A percentile compares a stretch with the other conserved stretches of the same genome.
Evolutionary conservation across 2,113 vertebrate species (phyloP).

Genomic region (Apus apus): DNA sequence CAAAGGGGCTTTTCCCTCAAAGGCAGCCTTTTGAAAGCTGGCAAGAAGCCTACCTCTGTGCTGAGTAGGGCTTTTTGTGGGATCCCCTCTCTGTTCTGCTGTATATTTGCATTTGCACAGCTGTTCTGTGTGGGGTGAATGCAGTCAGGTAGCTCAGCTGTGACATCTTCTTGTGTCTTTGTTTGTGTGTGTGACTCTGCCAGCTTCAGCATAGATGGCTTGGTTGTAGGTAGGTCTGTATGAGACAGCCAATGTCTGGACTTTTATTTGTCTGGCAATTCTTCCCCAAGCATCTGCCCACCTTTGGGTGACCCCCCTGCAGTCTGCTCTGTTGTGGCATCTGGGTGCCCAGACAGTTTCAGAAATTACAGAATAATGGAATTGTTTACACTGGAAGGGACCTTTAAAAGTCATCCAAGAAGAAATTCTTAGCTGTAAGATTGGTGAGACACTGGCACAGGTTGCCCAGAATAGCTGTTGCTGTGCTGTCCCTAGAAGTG

Average conservation of each 20-base stretch:
- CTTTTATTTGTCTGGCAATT: background rate
- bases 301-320: background rate
- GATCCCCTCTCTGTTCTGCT: background rate
- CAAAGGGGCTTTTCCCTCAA: background rate
- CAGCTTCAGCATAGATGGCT: background rate
- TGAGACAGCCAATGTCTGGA: rapidly evolving
- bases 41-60: background rate
- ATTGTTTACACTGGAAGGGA: too few species aligned
- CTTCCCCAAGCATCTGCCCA: background rate
- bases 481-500: too few species aligned
- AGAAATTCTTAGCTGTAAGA: too few species aligned
- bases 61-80: background rate
- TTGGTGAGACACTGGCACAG: too few species aligned
- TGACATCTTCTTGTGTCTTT: background rate
- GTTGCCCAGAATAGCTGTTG: too few species aligned
- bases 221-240: background rate
- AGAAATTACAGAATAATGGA: background rate
- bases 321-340: background rate
- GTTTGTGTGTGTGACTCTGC: background rate
- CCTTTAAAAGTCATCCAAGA: too few species aligned
- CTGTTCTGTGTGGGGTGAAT: rapidly evolving
- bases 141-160: background rate
- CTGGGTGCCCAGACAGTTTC: rapidly evolving
- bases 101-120: rapidly evolving
- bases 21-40: background rate